Conservation (phyloP, 2,888 invertebrate genomes). For the Phymatocera aterrima region DNA sequence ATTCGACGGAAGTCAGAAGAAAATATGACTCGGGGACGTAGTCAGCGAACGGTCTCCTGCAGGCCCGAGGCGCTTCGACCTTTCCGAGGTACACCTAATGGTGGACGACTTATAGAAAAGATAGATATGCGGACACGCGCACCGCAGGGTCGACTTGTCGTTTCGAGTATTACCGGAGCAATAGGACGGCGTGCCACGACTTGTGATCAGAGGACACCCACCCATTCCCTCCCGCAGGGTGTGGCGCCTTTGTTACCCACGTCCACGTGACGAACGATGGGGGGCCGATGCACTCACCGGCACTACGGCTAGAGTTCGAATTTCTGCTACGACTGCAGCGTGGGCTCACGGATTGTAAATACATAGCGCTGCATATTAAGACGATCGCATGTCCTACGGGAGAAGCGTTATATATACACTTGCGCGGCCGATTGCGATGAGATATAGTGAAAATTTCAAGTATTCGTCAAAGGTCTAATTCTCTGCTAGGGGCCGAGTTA, state of each 20-base stretch:
- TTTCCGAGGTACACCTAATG: background rate
- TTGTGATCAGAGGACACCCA: slow-evolving; percentile 52
- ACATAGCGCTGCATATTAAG: too few species aligned
- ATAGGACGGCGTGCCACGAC: slow-evolving; percentile 60
- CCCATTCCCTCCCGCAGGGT: slow-evolving; percentile 40
- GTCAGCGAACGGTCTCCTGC: slow-evolving; percentile 8
- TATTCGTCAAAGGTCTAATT: background rate
- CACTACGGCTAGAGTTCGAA: background rate
- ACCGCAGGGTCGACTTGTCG: slow-evolving; percentile 52
- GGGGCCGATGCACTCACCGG: background rate
- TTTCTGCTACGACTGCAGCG: background rate
- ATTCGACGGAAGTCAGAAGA: too few species aligned
- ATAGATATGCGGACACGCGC: slow-evolving; percentile 10
- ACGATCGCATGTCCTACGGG: background rate
- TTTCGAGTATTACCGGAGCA: slow-evolving; percentile 68
- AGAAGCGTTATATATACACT: background rate
- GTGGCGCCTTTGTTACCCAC: slow-evolving; percentile 44
- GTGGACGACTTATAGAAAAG: slow-evolving; percentile 6
- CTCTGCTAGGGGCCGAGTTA: background rate
- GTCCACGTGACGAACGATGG: background rate
- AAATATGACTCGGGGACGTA: background rate
- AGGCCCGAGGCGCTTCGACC: slow-evolving; percentile 16
- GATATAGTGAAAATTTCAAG: background rate
- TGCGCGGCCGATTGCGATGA: background rate
- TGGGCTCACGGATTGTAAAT: background rate